Base-by-base conservation (phyloP, 2,797 vertebrate genomes). In the Psittacula echo region DNA sequence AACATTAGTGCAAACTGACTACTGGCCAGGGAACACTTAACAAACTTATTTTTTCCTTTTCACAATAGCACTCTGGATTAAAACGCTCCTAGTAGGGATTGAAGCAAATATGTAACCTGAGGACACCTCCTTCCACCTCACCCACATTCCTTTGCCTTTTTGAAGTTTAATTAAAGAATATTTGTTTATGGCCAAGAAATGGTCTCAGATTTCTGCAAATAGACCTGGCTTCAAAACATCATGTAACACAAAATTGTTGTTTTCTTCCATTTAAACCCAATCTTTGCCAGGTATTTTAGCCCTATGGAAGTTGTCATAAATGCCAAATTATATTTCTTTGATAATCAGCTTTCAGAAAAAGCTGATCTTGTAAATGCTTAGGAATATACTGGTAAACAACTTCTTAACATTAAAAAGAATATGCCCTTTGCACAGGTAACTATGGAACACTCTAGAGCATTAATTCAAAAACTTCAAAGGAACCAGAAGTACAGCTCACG, bases 401-500 rank as follows among this genome's bases (percentile, higher is more conserved):
- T 45, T 90, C 9, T 60, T 61, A 45, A 61, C 15, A 26, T 60
- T 67, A 45, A 75, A 83, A 94, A 68, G 34, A 74, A 70, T 47
- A 44, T 79, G 81, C 58, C 47, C 15, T 78, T 85, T 0, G 0
- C 68, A 79, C 16, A 51, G 27, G 5, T 26, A 81, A 71, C 82
- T 80, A 50, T 4, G 8, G 17, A 86, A 81, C 21, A n/a, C n/a
- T 32, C 61, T 10, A 51, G 10, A 70, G 50, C 88, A 75, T 66
- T 77, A 86, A 85, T 78, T 83, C 4, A 7, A 81, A 85, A 68
- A 84, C 89, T 81, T 91, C 73, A 93, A 91, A 89, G 85, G 64
- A 89, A 90, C 50, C 61, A 53, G 9, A 87, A 75, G 48, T 21
- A 53, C 76, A 86, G 45, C 70, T 93, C 90, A 86, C 66, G 42